Evolutionary conservation across 2,888 invertebrate species (phyloP), one percentile per base, ranked within the genome.

Genomic region (Calliphora vomitoria): DNA sequence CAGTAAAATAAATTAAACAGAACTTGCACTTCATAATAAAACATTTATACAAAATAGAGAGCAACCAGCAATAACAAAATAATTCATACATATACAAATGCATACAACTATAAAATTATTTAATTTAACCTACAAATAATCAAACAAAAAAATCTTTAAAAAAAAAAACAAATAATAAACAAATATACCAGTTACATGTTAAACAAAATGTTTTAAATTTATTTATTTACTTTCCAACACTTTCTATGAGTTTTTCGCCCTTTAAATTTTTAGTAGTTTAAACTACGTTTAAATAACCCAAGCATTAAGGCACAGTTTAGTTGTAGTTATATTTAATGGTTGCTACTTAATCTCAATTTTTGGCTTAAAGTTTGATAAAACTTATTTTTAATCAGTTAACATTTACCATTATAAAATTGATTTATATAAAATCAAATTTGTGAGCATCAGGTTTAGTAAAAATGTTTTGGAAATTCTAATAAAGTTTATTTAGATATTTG

Each of bases 101-200:
- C 10, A 44, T 75, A n/a, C n/a, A 60, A 60, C 15, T 58, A 35
- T 31, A 10, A 60, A 74, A 15, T 58, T 25, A 25, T 31, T 18
- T 25, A 64, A 74, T 31, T 58, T 25, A 25, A 82, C 35, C 58
- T 68, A 66, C 55, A 68, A 71, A 53, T 74, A 74, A 44, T 13
- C 41, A 71, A 72, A 72, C 41, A 64, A n/a, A 50, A 11, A 62
- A 69, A 60, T 53, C 64, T 38, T 58, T 71, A 62, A 81, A 64
- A 31, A 66, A 55, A n/a, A n/a, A 25, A 25, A 55, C 58, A 3
- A 44, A 44, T 13, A 44, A 44, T 82, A 79, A 78, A 74, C 62
- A 47, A 58, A 82, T 66, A 82, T 74, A 81, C 68, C 76, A 82
- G 82, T 82, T 82, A 68, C 66, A 82, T 82, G 31, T 60, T 64